Evolutionary conservation across 2,113 vertebrate genomes (phyloP).

Genomic region (Lucifuga dentata): DNA sequence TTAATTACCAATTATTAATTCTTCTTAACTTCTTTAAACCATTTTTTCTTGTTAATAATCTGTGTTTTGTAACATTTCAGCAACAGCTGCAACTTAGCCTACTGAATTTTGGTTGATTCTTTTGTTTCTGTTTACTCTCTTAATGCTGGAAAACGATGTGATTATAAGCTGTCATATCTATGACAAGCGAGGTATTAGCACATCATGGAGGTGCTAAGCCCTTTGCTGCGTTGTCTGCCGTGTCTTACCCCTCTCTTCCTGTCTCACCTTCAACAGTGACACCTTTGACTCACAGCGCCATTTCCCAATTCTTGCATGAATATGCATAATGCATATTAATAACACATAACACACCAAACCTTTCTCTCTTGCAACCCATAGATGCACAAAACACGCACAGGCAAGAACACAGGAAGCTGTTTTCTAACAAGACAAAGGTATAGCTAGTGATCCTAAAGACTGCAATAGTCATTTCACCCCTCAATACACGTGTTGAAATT

Average conservation of each 20-base stretch:
- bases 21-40: too few relatives aligned
- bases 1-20: too few relatives aligned
- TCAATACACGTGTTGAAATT: too few relatives aligned
- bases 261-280: slow-evolving; percentile 56
- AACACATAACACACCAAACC: slow-evolving; percentile 17
- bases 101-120: too few relatives aligned
- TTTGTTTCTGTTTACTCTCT: too few relatives aligned
- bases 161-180: too few relatives aligned
- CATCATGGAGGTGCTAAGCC: slow-evolving; percentile 52
- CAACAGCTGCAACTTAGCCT: too few relatives aligned
- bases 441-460: not conserved
- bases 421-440: not conserved
- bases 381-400: slow-evolving; percentile 1
- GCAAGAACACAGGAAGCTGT: slow-evolving; percentile 44
- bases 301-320: slow-evolving; percentile 51
- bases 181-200: too few relatives aligned
- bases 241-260: slow-evolving; percentile 51
- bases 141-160: too few relatives aligned
- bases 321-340: slow-evolving; percentile 23
- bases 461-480: too few relatives aligned
- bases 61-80: too few relatives aligned
- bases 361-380: slow-evolving; percentile 7
- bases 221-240: slow-evolving; percentile 30
- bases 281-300: slow-evolving; percentile 73
- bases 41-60: too few relatives aligned